Percentiles rank a stretch among this genome's conserved stretches.
phyloP scores from a whole-genome alignment of 2,113 vertebrate species.

The Pterophyllum scalare region DNA sequence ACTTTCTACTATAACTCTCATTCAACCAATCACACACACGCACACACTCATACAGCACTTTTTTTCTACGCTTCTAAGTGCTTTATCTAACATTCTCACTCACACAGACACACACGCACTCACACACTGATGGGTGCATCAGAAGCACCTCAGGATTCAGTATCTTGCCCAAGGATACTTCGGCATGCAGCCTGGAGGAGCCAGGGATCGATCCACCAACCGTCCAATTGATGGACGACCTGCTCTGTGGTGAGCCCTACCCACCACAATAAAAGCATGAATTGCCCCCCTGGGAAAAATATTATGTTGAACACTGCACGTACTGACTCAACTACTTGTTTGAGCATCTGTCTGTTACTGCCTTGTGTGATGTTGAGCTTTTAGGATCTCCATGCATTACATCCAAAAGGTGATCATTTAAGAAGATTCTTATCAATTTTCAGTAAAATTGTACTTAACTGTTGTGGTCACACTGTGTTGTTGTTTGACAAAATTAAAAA shows the following conservation, averaged over 20 bases:
- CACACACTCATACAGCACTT: not conserved
- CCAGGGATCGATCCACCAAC: too few relatives aligned
- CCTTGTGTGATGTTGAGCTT: not conserved
- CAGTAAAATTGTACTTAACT: not conserved
- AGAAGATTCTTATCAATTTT: not conserved
- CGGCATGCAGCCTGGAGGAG: too few relatives aligned
- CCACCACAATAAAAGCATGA: not conserved
- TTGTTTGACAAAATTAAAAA: not conserved
- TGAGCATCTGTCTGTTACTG: not conserved
- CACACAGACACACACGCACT: not conserved
- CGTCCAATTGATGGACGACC: too few relatives aligned
- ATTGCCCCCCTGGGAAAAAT: not conserved
- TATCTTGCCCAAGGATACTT: too few relatives aligned
- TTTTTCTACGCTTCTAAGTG: not conserved
- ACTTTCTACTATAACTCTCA: not conserved
- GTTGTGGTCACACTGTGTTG: not conserved
- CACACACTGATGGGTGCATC: too few relatives aligned
- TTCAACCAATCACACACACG: not conserved
- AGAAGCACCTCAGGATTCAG: too few relatives aligned
- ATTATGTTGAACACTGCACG: not conserved
- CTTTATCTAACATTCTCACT: not conserved
- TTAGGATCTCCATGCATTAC: not conserved
- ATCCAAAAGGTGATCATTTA: not conserved
- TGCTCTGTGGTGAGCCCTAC: not conserved
- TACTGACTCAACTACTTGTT: not conserved